phyloP scores from a whole-genome alignment of 1,140 invertebrate species.

The Rhagoletis pomonella region DNA sequence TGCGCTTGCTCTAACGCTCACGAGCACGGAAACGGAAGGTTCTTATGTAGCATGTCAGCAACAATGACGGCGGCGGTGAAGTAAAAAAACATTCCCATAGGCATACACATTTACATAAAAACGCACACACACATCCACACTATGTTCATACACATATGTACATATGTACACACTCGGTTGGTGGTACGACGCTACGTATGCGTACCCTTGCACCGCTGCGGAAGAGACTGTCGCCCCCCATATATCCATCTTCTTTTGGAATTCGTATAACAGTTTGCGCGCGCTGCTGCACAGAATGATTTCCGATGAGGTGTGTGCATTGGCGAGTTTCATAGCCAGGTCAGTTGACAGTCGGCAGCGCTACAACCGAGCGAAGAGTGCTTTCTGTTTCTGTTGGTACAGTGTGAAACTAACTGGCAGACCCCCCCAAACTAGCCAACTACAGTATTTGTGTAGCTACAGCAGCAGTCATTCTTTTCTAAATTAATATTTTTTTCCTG shows the following conservation, averaged over 20 bases:
- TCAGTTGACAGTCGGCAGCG: slow-evolving; percentile 42
- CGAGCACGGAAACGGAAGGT: not conserved
- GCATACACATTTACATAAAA: not conserved
- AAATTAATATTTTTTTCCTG: not conserved
- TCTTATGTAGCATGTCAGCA: not conserved
- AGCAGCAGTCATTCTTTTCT: not conserved
- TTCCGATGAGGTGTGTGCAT: slow-evolving; percentile 19
- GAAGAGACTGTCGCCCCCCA: not conserved
- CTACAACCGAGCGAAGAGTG: slow-evolving; percentile 2
- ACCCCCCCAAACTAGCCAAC: not conserved
- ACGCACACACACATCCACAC: not conserved
- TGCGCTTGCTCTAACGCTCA: not conserved
- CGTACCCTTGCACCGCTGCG: not conserved
- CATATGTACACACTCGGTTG: not conserved
- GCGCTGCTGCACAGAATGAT: not conserved
- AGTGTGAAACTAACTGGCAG: slow-evolving; percentile 18
- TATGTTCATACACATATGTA: not conserved
- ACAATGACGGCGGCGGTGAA: not conserved
- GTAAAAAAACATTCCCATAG: slow-evolving; percentile 19
- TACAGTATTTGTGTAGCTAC: not conserved
- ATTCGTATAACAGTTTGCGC: slow-evolving; percentile 37
- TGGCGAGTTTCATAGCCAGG: slow-evolving; percentile 9
- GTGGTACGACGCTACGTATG: slow-evolving; percentile 36
- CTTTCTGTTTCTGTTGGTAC: slow-evolving; percentile 20
- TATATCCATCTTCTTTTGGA: not conserved